These are phyloP conservation scores for Panzeria rudis DNA, from an alignment of 2,888 invertebrate species.

Conservation along the genomic window DNA sequence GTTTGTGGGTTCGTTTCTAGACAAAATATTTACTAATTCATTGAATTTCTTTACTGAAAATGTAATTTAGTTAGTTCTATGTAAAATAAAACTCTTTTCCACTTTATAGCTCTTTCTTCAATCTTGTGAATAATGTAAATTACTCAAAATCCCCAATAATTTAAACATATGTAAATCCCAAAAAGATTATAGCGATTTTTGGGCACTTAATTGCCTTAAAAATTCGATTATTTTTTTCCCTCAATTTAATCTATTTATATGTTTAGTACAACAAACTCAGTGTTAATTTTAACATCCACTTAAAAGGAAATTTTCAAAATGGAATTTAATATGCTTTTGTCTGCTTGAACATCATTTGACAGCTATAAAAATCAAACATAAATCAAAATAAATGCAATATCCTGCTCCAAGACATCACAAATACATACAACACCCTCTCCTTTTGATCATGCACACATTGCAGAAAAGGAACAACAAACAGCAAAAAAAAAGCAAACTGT, in stretches of 20 bases:
- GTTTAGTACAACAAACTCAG: neutral
- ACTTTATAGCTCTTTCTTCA: neutral
- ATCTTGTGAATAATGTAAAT: constrained; percentile 24
- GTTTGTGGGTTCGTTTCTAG: no score
- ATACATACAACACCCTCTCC: constrained; percentile 32
- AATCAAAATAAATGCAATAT: constrained; percentile 71
- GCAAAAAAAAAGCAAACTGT: neutral
- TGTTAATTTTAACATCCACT: constrained; percentile 47
- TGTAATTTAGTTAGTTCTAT: no score
- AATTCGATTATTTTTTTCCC: constrained; percentile 15
- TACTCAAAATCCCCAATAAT: constrained; percentile 5
- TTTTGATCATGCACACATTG: neutral
- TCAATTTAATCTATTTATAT: neutral
- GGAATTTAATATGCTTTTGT: constrained; percentile 60
- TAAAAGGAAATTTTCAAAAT: constrained; percentile 15
- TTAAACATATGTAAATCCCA: neutral
- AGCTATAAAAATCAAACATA: constrained; percentile 69
- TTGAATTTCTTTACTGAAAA: no score
- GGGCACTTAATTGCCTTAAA: neutral
- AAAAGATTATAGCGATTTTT: neutral
- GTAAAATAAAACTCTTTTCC: neutral
- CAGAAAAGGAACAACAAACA: neutral
- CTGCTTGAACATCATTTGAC: constrained; percentile 61
- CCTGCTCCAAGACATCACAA: constrained; percentile 51
- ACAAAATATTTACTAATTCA: no score